Evolutionary conservation across 2,888 invertebrate genomes (phyloP), one percentile per base, ranked within the genome.

Genomic region (Deroplatys truncata): DNA sequence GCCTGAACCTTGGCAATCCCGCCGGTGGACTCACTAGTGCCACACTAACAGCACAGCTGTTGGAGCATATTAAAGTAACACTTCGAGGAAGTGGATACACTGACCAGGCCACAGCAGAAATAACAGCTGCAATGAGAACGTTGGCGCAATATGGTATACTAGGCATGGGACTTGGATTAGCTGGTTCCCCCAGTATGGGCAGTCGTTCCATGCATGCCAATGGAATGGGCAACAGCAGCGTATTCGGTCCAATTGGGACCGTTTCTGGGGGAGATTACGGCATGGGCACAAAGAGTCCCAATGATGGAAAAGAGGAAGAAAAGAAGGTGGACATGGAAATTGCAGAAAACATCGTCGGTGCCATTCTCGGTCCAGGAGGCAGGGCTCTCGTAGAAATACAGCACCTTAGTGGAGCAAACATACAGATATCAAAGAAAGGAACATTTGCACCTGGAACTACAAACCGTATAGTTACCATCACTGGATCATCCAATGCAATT

Each of bases 361-460:
- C 98, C 93, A 98, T 99, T 93, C 96, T 99, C 94, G 99, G 98
- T 95, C 98, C 98, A 92, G 98, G 98, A 93, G 99, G 99, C 91
- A 97, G 98, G 94, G 97, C 98, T 94, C 96, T 99, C 93, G 97
- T 98, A 93, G 99, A 99, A 95, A 98, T 99, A 94, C 99, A 99
- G 95, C 98, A 98, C 95, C 96, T 97, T 95, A 98, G 98, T 93
- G 98, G 98, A 94, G 98, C 99, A 94, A 98, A 97, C 95, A 98
- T 99, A 94, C 98, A 99, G 95, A 99, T 99, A 95, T 98, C 98
- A 92, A 99, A 99, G 96, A 99, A 99, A 95, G 98, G 98, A 94
- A 98, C 98, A 93, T 99, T 98, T 95, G 98, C 98, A 93, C 98
- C 99, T 92, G 98, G 98, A 94, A 99, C 98, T 92, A 97, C 98